phyloP scores from a whole-genome alignment of 1,140 invertebrate species.

The Drosophila pseudoobscura region DNA sequence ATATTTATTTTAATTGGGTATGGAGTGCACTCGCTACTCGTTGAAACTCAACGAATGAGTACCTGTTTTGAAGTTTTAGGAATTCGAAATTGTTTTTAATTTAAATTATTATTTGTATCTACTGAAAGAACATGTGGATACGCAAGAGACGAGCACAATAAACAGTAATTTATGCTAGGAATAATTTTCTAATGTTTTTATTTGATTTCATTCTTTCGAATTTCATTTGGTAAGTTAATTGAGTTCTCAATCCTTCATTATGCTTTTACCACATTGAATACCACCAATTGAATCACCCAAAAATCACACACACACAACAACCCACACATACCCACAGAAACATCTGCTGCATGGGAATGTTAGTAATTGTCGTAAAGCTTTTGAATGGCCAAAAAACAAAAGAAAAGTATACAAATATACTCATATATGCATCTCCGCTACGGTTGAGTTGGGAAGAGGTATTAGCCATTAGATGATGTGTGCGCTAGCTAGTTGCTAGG shows the following conservation, averaged over 20 bases:
- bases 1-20: not conserved
- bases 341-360: constrained; percentile 67
- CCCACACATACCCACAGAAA: constrained; percentile 13
- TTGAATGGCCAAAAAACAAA: constrained; percentile 29
- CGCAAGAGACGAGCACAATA: too few species aligned
- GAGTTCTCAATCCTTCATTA: constrained; percentile 5
- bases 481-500: constrained; percentile 25
- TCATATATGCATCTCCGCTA: constrained; percentile 22
- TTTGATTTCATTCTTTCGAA: constrained; percentile 24
- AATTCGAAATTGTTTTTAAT: too few species aligned
- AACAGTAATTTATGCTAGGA: too few species aligned
- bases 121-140: too few species aligned
- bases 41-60: too few species aligned
- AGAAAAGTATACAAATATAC: not conserved
- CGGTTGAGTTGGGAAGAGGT: constrained; percentile 26
- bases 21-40: not conserved
- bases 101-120: too few species aligned
- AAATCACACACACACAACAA: too few species aligned
- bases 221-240: constrained; percentile 47
- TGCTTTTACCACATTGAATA: not conserved
- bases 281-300: not conserved
- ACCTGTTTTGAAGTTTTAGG: too few species aligned
- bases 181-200: constrained; percentile 16
- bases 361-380: constrained; percentile 69
- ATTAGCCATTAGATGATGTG: constrained; percentile 1